These are phyloP conservation scores for Oceanodroma leucorhoa DNA, from an alignment of 2,797 vertebrate species.

Conservation along the genomic window DNA sequence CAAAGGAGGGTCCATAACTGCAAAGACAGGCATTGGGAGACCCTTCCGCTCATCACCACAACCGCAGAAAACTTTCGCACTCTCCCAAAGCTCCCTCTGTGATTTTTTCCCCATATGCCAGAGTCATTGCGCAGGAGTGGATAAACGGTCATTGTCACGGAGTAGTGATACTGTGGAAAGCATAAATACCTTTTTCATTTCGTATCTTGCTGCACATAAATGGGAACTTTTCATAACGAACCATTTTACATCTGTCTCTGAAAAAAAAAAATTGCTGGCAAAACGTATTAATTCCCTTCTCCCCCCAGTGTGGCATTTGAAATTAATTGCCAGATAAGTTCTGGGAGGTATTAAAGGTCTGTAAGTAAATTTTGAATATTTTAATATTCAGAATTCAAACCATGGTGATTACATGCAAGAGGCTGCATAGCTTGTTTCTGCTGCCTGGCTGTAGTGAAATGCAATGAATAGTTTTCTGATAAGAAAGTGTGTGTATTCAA, in stretches of 20 bases:
- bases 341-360: not conserved
- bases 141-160: not conserved
- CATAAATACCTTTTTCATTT: not conserved
- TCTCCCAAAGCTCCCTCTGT: not conserved
- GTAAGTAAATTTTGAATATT: not conserved
- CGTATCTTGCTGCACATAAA: not conserved
- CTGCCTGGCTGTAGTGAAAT: not conserved
- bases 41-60: not conserved
- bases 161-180: fast-evolving
- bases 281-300: not conserved
- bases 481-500: not conserved
- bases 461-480: not conserved
- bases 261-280: not conserved
- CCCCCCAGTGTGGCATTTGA: not conserved
- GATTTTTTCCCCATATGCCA: fast-evolving
- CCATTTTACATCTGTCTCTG: not conserved
- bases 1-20: not conserved
- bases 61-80: not conserved
- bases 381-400: constrained; percentile 27
- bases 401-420: not conserved
- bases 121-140: fast-evolving
- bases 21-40: fast-evolving
- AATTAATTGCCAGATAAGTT: constrained; percentile 17
- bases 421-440: not conserved
- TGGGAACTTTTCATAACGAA: not conserved